Base-by-base conservation (phyloP, 35 echinoderm and acorn worm species). In the Heliocidaris tuberculata region DNA sequence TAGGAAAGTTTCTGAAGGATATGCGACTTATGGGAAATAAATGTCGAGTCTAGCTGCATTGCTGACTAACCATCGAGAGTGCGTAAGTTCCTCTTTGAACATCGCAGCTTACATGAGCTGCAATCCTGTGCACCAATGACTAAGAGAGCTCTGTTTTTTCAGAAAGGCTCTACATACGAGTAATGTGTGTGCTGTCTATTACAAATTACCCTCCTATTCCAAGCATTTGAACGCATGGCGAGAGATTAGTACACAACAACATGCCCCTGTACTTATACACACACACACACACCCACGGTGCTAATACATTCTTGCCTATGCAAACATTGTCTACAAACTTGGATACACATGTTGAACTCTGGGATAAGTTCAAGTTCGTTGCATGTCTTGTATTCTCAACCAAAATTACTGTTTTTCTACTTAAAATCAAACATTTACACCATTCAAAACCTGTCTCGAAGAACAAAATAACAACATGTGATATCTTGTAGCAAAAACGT, bases 261-360 rank as follows among this genome's bases (percentile, higher is more conserved):
- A 78, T 78, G 27, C 21, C 19, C 4, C 7, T n/a, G 27, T 24
- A 2, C 27, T 6, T 56, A 10, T 56, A 56, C 10, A 78, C 27
- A 78, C 65, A 78, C 60, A 70, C 17, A 70, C 65, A 78, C 65
- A 78, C 65, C 65, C 65, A 78, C 65, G 27, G 65, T 78, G 65
- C 65, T 78, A 78, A 78, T 78, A 78, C 65, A 78, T 78, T 78
- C 65, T 78, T 78, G 65, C 65, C 65, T 78, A 78, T 78, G 21
- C 65, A 78, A 78, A 78, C 65, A 78, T 78, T 78, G 65, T 78
- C 65, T 78, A 78, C 15, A 78, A 78, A 78, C 27, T 78, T n/a
- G 65, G 65, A 78, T 78, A 78, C 65, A 78, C 65, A 78, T 78
- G 21, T 78, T 78, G 65, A 78, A 78, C 65, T 78, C 65, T 78